A percentile compares a stretch with the other conserved stretches of the same genome.
phyloP scores from a whole-genome alignment of 2,888 invertebrate genomes.

The Spodoptera exigua region DNA sequence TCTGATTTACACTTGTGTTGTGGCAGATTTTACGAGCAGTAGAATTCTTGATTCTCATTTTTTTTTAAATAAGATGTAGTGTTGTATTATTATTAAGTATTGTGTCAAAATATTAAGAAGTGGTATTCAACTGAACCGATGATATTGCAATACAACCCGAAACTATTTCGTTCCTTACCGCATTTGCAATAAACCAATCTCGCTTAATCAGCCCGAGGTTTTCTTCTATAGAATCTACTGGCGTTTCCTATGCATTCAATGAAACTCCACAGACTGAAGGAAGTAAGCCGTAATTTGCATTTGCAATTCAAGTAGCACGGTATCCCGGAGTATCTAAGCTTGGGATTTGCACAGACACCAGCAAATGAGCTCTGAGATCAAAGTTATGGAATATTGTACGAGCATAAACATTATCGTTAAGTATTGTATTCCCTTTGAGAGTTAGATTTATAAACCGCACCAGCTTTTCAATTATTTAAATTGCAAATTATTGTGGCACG shows the following conservation, averaged over 20 bases:
- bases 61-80: no score
- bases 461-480: slow-evolving; percentile 29
- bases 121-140: no score
- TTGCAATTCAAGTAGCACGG: slow-evolving; percentile 73
- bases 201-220: slow-evolving; percentile 7
- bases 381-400: slow-evolving; percentile 36
- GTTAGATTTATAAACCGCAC: slow-evolving; percentile 36
- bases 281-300: slow-evolving; percentile 67
- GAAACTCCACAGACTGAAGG: slow-evolving; percentile 36
- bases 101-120: no score
- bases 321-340: slow-evolving; percentile 61
- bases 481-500: slow-evolving; percentile 36
- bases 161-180: not conserved
- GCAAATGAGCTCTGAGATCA: slow-evolving; percentile 41
- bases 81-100: no score
- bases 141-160: no score
- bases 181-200: slow-evolving; percentile 5
- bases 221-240: slow-evolving; percentile 42
- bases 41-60: no score
- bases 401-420: slow-evolving; percentile 25
- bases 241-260: slow-evolving; percentile 39
- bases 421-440: slow-evolving; percentile 30
- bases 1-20: no score
- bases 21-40: no score
- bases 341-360: slow-evolving; percentile 60